Percentiles rank a stretch among this genome's conserved stretches.
These are phyloP conservation scores for Aphis gossypii DNA, from an alignment of 1,140 invertebrate species.

Conservation along the genomic window DNA sequence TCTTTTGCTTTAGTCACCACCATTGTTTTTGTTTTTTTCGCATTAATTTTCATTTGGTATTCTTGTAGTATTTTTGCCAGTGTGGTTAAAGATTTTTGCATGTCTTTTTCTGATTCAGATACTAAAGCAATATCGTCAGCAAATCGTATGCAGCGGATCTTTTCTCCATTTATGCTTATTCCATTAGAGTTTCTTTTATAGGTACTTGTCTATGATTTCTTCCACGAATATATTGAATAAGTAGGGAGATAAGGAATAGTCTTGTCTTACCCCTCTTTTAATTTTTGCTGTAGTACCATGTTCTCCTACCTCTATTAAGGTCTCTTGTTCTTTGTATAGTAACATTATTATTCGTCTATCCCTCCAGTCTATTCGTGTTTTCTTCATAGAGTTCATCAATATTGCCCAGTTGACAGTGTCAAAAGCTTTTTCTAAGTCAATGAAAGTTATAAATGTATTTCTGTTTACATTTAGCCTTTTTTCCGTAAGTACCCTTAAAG, in stretches of 20 bases:
- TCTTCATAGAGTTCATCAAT: conserved; percentile 38
- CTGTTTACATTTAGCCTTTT: conserved; percentile 53
- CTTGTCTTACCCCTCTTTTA: conserved; percentile 42
- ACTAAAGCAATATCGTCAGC: too few relatives aligned
- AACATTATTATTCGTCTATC: conserved; percentile 49
- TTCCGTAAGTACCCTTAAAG: conserved; percentile 44
- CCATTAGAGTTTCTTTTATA: conserved; percentile 27
- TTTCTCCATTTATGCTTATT: too few relatives aligned
- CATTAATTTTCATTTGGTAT: too few relatives aligned
- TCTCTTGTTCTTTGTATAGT: conserved; percentile 45
- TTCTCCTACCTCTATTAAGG: conserved; percentile 31
- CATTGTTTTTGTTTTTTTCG: too few relatives aligned
- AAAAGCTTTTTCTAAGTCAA: conserved; percentile 53
- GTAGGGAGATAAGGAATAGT: conserved; percentile 33
- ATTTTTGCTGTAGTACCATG: conserved; percentile 31
- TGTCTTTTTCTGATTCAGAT: too few relatives aligned
- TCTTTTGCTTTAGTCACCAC: too few relatives aligned
- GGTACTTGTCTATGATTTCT: conserved; percentile 39
- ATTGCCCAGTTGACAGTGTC: conserved; percentile 41
- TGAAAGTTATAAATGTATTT: conserved; percentile 51
- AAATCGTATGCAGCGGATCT: too few relatives aligned
- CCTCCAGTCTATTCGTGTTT: conserved; percentile 54
- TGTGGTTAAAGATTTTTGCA: too few relatives aligned
- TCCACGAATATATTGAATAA: conserved; percentile 47
- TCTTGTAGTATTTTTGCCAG: too few relatives aligned